Evolutionary conservation across 2,888 invertebrate genomes (phyloP).

Genomic region (Stenurella melanura): DNA sequence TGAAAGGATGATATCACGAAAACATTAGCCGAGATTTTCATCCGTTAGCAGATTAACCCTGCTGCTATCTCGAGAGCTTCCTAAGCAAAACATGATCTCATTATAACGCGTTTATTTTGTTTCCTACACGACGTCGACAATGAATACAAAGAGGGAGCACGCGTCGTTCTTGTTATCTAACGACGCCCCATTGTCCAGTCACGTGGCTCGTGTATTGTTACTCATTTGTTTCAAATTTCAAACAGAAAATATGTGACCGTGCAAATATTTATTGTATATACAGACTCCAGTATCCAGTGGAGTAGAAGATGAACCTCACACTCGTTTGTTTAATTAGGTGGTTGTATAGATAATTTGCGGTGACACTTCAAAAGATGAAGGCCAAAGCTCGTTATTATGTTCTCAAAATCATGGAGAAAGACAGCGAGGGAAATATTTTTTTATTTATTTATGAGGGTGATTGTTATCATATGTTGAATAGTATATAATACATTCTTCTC

Average conservation of each 20-base stretch:
- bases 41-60: constrained; percentile 42
- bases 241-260: constrained; percentile 51
- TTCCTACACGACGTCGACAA: constrained; percentile 56
- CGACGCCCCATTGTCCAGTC: constrained; percentile 63
- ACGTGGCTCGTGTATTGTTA: constrained; percentile 65
- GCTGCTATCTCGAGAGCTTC: constrained; percentile 31
- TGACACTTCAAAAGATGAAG: not conserved
- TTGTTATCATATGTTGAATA: too few relatives aligned
- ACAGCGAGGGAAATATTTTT: not conserved
- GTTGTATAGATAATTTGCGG: not conserved
- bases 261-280: constrained; percentile 48
- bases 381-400: not conserved
- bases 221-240: constrained; percentile 64
- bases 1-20: not conserved
- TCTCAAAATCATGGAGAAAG: not conserved
- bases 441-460: not conserved
- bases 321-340: constrained; percentile 29
- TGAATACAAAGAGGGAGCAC: constrained; percentile 57
- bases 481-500: too few relatives aligned
- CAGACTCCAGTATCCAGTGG: constrained; percentile 12
- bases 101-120: constrained; percentile 63
- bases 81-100: constrained; percentile 59
- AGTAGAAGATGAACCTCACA: constrained; percentile 43
- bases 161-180: constrained; percentile 61
- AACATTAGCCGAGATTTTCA: constrained; percentile 7